Evolutionary conservation across 2,888 invertebrate genomes (phyloP).

Genomic region (Nemapogon koenigi): DNA sequence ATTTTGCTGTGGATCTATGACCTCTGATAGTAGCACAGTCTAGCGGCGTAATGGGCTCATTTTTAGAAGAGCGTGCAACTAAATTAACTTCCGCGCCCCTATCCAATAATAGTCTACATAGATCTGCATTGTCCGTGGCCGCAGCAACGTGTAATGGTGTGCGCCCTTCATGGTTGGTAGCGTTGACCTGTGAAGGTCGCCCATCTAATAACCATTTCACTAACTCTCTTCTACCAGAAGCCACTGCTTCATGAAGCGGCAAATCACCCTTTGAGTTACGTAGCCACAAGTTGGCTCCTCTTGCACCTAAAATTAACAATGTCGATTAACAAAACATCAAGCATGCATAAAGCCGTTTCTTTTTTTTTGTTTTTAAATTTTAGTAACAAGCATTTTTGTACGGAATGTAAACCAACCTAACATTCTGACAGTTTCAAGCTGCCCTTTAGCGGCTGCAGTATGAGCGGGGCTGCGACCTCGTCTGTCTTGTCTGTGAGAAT

Average conservation of each 20-base stretch:
- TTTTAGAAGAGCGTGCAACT: constrained; percentile 81
- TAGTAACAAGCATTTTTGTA: too few relatives aligned
- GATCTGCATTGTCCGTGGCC: constrained; percentile 90
- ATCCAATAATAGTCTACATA: constrained; percentile 87
- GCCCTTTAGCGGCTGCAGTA: constrained; percentile 96
- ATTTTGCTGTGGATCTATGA: constrained; percentile 90
- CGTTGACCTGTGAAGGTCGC: constrained; percentile 83
- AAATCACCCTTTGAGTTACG: constrained; percentile 93
- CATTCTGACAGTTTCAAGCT: constrained; percentile 84
- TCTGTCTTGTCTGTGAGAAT: constrained; percentile 91
- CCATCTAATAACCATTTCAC: constrained; percentile 88
- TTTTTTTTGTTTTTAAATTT: too few relatives aligned
- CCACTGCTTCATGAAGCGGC: constrained; percentile 94
- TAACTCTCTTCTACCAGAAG: constrained; percentile 87
- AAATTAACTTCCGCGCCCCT: constrained; percentile 86
- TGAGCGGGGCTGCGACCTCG: constrained; percentile 93
- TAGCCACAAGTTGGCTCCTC: constrained; percentile 89
- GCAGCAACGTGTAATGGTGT: constrained; percentile 95
- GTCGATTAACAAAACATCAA: neutral
- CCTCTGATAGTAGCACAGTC: constrained; percentile 90
- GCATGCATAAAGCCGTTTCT: neutral
- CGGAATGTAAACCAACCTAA: too few relatives aligned
- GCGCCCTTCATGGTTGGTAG: constrained; percentile 91
- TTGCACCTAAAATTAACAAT: constrained; percentile 31
- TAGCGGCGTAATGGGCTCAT: constrained; percentile 85